phyloP scores from a whole-genome alignment of 1,140 invertebrate genomes.

The Bombus pascuorum region DNA sequence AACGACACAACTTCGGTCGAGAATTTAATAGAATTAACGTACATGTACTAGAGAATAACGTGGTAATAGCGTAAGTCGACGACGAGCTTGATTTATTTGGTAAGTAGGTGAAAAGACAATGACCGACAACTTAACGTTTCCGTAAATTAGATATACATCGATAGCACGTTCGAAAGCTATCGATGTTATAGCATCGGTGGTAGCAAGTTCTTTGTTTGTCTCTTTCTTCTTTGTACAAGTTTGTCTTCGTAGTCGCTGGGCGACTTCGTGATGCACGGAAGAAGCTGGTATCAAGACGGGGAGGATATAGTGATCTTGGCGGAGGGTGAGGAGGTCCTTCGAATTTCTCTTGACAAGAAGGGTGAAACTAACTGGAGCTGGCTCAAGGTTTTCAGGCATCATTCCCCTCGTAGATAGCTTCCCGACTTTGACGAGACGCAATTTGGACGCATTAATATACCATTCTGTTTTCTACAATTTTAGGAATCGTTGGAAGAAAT shows the following conservation, averaged over 20 bases:
- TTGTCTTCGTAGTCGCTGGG: slow-evolving; percentile 69
- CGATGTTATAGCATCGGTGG: not conserved
- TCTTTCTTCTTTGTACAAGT: slow-evolving; percentile 59
- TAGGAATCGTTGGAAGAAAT: not conserved
- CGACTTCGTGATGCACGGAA: slow-evolving; percentile 66
- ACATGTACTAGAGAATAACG: not conserved
- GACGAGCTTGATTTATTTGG: not conserved
- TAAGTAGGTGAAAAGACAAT: slow-evolving; percentile 19
- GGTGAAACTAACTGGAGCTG: slow-evolving; percentile 86
- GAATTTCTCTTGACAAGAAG: slow-evolving; percentile 84
- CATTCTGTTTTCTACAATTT: slow-evolving; percentile 41
- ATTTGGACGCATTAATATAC: slow-evolving; percentile 11
- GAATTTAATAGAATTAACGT: too few species aligned
- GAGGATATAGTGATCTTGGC: slow-evolving; percentile 83
- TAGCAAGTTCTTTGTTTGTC: not conserved
- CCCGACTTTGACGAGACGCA: slow-evolving; percentile 27
- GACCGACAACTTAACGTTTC: not conserved
- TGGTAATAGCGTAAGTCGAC: not conserved
- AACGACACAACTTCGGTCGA: not conserved
- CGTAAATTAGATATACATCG: not conserved
- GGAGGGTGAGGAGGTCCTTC: slow-evolving; percentile 84
- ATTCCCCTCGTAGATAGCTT: slow-evolving; percentile 47
- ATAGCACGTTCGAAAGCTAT: not conserved
- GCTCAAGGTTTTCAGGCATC: slow-evolving; percentile 84
- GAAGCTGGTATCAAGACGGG: slow-evolving; percentile 78